phyloP scores from a whole-genome alignment of 2,888 invertebrate genomes.

The Eupithecia tripunctaria region DNA sequence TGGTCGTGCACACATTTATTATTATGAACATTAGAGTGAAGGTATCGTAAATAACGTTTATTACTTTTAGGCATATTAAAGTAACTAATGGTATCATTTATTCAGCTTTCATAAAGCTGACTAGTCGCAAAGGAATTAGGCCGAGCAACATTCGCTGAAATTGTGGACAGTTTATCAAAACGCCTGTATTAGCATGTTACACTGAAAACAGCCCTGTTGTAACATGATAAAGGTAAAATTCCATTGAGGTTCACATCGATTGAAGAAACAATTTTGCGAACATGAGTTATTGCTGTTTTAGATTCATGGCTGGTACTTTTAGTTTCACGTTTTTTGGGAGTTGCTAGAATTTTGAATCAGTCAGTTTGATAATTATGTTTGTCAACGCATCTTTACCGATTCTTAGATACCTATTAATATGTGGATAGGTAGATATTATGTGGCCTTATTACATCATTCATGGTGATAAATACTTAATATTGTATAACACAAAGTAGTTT shows the following conservation, averaged over 20 bases:
- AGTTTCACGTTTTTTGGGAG: not conserved
- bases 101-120: conserved; percentile 49
- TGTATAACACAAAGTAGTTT: conserved; percentile 17
- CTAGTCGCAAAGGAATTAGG: conserved; percentile 48
- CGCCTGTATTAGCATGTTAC: conserved; percentile 13
- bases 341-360: not conserved
- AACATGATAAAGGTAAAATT: conserved; percentile 15
- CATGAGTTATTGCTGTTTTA: conserved; percentile 13
- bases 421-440: not conserved
- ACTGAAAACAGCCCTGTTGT: conserved; percentile 7
- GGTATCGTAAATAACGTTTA: not conserved
- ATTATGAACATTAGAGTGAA: not conserved
- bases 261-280: conserved; percentile 10
- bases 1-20: not conserved
- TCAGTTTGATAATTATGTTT: not conserved
- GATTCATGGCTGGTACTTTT: conserved; percentile 15
- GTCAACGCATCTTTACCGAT: not conserved
- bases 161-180: conserved; percentile 45
- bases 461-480: not conserved
- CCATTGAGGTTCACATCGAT: not conserved
- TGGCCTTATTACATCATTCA: not conserved
- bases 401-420: not conserved
- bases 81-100: conserved; percentile 43
- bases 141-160: conserved; percentile 47
- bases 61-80: conserved; percentile 3